Conservation (phyloP, 2,797 vertebrate species). For the Discoglossus pictus region DNA sequence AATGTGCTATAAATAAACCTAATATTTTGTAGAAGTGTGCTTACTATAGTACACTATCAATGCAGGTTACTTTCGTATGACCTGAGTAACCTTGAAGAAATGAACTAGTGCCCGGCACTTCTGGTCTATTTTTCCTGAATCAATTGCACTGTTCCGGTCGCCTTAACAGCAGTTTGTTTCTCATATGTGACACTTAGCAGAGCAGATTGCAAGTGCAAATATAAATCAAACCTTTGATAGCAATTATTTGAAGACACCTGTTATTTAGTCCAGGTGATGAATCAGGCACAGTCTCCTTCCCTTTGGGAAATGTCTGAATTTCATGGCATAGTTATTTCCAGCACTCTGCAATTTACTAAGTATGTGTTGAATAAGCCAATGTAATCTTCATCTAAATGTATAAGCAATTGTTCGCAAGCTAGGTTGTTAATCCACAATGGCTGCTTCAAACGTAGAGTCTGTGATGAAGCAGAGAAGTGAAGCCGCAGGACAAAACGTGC, state of each 20-base stretch:
- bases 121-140: constrained; percentile 52
- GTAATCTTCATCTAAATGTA: constrained; percentile 24
- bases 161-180: constrained; percentile 46
- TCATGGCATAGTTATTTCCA: constrained; percentile 45
- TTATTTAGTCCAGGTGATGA: constrained; percentile 46
- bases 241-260: constrained; percentile 50
- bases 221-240: constrained; percentile 40
- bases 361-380: constrained; percentile 26
- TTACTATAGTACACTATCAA: background rate
- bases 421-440: constrained; percentile 6
- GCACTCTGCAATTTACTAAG: constrained; percentile 34
- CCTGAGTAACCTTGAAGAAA: constrained; percentile 24
- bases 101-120: constrained; percentile 11
- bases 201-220: constrained; percentile 45
- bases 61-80: background rate
- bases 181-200: constrained; percentile 51
- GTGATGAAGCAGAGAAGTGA: background rate
- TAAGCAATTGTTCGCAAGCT: constrained; percentile 9
- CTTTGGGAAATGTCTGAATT: constrained; percentile 46
- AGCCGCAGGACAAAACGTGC: no score
- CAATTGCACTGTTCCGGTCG: constrained; percentile 40
- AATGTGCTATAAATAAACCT: no score
- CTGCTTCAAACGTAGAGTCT: constrained; percentile 9
- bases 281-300: constrained; percentile 33
- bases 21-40: background rate